These are phyloP conservation scores for Lucilia cuprina DNA, from an alignment of 1,140 invertebrate genomes.

Conservation along the genomic window DNA sequence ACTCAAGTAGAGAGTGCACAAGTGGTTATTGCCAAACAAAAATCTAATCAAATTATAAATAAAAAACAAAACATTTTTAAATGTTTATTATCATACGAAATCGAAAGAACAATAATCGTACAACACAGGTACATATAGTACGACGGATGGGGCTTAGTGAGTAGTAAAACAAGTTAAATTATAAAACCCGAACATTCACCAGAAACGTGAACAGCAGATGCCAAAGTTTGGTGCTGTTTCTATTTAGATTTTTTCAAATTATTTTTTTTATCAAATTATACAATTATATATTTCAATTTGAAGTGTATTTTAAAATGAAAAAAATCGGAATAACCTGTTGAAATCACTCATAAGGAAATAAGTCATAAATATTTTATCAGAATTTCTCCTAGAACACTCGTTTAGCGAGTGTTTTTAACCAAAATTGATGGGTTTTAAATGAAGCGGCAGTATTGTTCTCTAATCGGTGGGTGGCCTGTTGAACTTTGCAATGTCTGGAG, in stretches of 20 bases:
- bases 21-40: background rate
- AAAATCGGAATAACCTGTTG: background rate
- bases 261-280: background rate
- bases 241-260: background rate
- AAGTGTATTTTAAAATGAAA: background rate
- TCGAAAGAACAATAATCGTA: background rate
- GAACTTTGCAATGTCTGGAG: background rate
- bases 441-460: background rate
- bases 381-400: background rate
- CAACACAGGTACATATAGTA: background rate
- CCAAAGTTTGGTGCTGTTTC: slow-evolving; percentile 1
- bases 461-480: background rate
- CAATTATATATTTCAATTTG: background rate
- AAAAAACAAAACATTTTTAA: background rate
- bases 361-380: background rate
- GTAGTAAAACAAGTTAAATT: slow-evolving; percentile 16
- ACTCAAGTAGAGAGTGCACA: too few species aligned
- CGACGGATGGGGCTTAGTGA: background rate
- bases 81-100: background rate
- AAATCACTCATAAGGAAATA: background rate
- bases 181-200: background rate
- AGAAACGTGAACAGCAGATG: slow-evolving; percentile 30
- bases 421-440: background rate
- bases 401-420: background rate
- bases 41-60: background rate